A percentile compares a stretch with the other conserved stretches of the same genome.
phyloP scores from a whole-genome alignment of 2,113 vertebrate species.

The Geothlypis trichas region DNA sequence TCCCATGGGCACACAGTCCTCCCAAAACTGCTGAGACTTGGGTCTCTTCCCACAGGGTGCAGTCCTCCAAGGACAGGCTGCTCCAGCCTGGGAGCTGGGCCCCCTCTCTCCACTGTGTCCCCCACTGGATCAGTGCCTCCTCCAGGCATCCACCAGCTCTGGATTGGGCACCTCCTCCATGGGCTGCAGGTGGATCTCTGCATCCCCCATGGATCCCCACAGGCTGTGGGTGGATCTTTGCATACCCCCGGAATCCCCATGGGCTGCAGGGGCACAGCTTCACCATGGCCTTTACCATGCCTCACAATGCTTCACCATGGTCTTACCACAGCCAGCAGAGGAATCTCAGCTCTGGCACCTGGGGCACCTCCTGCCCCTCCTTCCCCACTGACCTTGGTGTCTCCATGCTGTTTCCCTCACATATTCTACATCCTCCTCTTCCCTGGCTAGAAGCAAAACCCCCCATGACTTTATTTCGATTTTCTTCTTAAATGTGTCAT shows the following conservation, averaged over 20 bases:
- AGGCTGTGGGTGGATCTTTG: not conserved
- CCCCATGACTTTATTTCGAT: not conserved
- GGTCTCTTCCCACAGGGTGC: not conserved
- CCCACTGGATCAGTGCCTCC: not conserved
- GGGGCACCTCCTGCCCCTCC: not conserved
- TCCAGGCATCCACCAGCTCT: not conserved
- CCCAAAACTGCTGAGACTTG: not conserved
- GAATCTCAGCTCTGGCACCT: rapidly evolving
- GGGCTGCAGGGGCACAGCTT: not conserved
- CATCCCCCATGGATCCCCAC: not conserved
- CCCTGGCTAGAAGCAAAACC: no score
- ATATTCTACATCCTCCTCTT: not conserved
- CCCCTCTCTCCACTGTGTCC: not conserved
- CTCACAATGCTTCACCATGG: no score
- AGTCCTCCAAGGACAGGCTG: not conserved
- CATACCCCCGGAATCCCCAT: not conserved
- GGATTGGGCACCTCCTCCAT: not conserved
- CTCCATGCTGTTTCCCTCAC: not conserved
- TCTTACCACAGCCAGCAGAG: not conserved
- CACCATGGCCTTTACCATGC: no score
- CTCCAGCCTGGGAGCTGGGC: not conserved
- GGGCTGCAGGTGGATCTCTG: not conserved
- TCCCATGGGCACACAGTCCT: not conserved
- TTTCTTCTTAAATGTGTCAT: not conserved
- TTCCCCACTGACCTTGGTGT: not conserved